phyloP scores from a whole-genome alignment of 1,140 invertebrate genomes.

The Anagrus nilaparvatae region DNA sequence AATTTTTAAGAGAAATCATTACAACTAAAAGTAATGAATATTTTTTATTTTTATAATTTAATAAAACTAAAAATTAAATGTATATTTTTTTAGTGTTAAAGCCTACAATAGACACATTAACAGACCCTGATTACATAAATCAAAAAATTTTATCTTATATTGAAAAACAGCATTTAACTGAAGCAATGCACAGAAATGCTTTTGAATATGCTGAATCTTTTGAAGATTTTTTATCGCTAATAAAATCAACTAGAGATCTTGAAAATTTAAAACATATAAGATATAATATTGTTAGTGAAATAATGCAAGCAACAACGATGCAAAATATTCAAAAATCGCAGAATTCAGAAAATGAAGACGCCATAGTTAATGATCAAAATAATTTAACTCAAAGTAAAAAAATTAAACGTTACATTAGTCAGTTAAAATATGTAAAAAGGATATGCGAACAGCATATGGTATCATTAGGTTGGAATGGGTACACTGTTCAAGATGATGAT shows the following conservation, averaged over 20 bases:
- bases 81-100: conserved; percentile 59
- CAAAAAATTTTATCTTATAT: conserved; percentile 76
- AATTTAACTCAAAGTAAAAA: conserved; percentile 62
- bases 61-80: conserved; percentile 2
- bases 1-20: conserved; percentile 72
- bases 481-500: conserved; percentile 44
- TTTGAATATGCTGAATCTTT: conserved; percentile 83
- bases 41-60: neutral
- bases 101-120: conserved; percentile 71
- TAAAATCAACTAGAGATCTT: conserved; percentile 68
- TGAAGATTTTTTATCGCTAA: conserved; percentile 80
- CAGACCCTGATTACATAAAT: conserved; percentile 86
- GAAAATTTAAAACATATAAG: conserved; percentile 77
- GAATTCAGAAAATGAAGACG: conserved; percentile 63
- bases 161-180: conserved; percentile 63
- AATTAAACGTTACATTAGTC: conserved; percentile 66
- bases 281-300: conserved; percentile 80
- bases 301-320: conserved; percentile 86
- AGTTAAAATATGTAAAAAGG: conserved; percentile 72
- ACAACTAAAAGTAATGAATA: conserved; percentile 61
- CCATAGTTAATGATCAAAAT: conserved; percentile 46
- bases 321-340: conserved; percentile 80
- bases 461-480: conserved; percentile 66
- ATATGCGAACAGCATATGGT: conserved; percentile 73
- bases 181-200: conserved; percentile 67